Conservation (phyloP, 2,888 invertebrate species). For the Chymomyza caudatula region DNA sequence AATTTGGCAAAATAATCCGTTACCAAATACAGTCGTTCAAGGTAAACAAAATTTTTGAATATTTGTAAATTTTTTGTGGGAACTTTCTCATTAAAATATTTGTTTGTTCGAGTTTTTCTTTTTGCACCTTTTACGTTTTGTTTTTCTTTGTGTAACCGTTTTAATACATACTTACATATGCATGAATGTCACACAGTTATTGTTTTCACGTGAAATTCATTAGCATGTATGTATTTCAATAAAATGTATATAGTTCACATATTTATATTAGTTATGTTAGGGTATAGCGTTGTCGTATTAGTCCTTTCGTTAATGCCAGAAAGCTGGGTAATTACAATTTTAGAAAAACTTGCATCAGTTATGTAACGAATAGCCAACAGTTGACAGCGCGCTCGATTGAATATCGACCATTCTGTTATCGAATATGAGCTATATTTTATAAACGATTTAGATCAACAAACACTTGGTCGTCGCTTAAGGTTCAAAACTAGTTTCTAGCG, state of each 20-base stretch:
- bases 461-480: no score
- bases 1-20: not conserved
- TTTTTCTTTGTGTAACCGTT: not conserved
- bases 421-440: no score
- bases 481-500: no score
- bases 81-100: not conserved
- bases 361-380: no score
- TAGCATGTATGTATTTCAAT: not conserved
- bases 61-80: not conserved
- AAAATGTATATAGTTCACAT: not conserved
- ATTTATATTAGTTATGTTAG: not conserved
- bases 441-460: no score
- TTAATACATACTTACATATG: not conserved
- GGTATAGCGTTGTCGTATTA: no score
- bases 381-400: no score
- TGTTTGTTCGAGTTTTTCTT: not conserved
- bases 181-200: not conserved
- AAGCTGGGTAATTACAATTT: no score
- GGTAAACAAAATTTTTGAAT: conserved; percentile 45
- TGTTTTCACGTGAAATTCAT: no score
- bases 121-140: not conserved
- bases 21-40: conserved; percentile 59
- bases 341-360: no score
- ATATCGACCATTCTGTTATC: no score
- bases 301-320: no score